Evolutionary conservation across 2,113 vertebrate species (phyloP), one percentile per base, ranked within the genome.

Genomic region (Ursus arctos): DNA sequence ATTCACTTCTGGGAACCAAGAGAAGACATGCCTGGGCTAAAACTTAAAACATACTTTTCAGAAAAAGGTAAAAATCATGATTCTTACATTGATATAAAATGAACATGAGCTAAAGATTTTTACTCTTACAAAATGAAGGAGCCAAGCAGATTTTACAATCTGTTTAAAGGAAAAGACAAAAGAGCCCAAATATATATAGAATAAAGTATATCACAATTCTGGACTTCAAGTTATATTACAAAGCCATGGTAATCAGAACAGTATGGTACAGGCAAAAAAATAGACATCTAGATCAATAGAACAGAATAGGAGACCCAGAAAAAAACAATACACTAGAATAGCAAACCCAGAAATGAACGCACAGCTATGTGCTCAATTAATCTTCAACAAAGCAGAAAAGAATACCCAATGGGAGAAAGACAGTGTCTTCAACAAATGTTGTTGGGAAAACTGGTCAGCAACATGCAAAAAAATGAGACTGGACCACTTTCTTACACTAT

Each of bases 21-120:
- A 19, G 59, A 94, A 94, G 33, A 28, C 31, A 79, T 28, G 4
- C 33, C 49, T 79, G 63, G 31, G 36, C 22, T 82, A 88, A 85
- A 74, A 36, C 36, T 57, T 96, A 81, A 82, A 96, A 82, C 31
- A 55, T 82, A 82, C 63, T 88, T 92, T 88, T 74, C 47, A 49
- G 55, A n/a, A 57, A 96, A 80, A 71, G 22, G 33, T 63, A 97
- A 89, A 79, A 79, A 85, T 72, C 6, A 57, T 65, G 80, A 40
- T 16, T 53, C 5, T 85, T 36, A 57, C 49, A 67, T 18, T 65
- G 47, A n/a, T 57, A 74, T 26, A 84, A 77, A 63, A 80, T 80
- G 55, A 47, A 80, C 21, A 74, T 22, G 4, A 18, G 5, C 61
- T 90, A 80, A 91, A 59, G 40, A 80, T 40, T 80, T 74, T 93